Evolutionary conservation across 2,888 invertebrate genomes (phyloP).

Genomic region (Drosophila mettleri): DNA sequence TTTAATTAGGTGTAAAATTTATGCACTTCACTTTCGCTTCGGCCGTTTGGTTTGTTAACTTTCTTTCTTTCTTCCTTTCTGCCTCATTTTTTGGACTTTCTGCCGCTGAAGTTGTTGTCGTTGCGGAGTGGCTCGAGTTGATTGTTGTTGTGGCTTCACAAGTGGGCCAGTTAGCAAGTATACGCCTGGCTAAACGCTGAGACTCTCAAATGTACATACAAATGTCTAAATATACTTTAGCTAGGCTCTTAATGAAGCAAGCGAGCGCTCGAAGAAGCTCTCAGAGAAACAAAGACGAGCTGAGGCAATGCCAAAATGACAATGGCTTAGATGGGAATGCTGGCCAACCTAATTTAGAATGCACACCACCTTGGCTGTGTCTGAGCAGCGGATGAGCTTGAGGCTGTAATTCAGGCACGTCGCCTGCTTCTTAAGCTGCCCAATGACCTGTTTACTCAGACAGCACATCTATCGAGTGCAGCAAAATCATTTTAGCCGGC

Average conservation of each 20-base stretch:
- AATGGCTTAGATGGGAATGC: too few relatives aligned
- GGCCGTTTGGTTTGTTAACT: constrained; percentile 21
- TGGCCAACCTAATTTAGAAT: not conserved
- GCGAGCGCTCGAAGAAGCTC: too few relatives aligned
- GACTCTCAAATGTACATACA: constrained; percentile 5
- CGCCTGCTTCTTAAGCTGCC: constrained; percentile 5
- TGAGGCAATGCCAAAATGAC: too few relatives aligned
- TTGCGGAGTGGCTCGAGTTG: constrained; percentile 3
- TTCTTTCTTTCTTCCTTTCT: not conserved
- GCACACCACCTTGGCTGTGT: not conserved
- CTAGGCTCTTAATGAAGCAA: not conserved
- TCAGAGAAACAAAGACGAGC: too few relatives aligned
- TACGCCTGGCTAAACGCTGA: not conserved
- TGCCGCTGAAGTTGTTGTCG: constrained; percentile 17
- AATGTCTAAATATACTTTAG: not conserved
- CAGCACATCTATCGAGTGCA: not conserved
- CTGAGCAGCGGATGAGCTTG: not conserved
- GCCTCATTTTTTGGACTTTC: constrained; percentile 16
- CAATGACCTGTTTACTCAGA: constrained; percentile 10
- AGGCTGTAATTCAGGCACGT: constrained; percentile 1
- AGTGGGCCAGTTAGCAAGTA: constrained; percentile 15
- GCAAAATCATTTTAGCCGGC: constrained; percentile 1
- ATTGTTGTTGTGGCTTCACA: constrained; percentile 2
- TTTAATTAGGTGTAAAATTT: constrained; percentile 81
- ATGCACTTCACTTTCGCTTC: constrained; percentile 74